Evolutionary conservation across 2,113 vertebrate species (phyloP), one percentile per base, ranked within the genome.

Genomic region (Planiliza haematocheilus): DNA sequence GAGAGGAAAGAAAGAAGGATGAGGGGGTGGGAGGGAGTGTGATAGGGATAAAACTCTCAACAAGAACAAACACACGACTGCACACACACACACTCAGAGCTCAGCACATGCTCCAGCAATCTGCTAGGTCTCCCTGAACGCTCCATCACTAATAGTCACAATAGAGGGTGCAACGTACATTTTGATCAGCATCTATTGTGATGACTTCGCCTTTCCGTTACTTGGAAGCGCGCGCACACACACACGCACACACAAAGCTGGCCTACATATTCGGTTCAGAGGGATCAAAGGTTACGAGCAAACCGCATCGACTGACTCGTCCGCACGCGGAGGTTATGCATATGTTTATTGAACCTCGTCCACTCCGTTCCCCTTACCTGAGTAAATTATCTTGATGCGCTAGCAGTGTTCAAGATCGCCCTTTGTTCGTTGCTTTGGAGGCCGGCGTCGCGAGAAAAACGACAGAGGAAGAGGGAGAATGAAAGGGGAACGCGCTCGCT

Each of bases 121-220:
- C 71, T 83, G 74, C 62, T 46, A 4, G 65, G 72, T 66, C 50
- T 85, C 60, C 70, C 67, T 51, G 36, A 77, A 65, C 70, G 37
- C 82, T 80, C 66, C 66, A 74, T 79, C 63, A 37, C 77, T 67
- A 55, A 76, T 68, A 74, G 62, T 68, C 37, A 50, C n/a, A 5
- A 70, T 51, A 78, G 60, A 74, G 53, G 74, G 81, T 55, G 61
- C 77, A 83, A 49, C 48, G 60, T 46, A 59, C 58, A 52, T 82
- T 82, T 65, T 77, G 70, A 82, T 88, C 70, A 72, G 74, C 81
- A 77, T 60, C 68, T 73, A 86, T 86, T 87, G 37, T 88, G 83
- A 91, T 87, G 89, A 91, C 77, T 74, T 87, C 9, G 77, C 48
- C 70, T 82, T 83, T 83, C 53, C 21, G 5, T 66, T 60, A 34